Conservation (phyloP, 2,113 vertebrate species). For the Eulemur rufifrons region DNA sequence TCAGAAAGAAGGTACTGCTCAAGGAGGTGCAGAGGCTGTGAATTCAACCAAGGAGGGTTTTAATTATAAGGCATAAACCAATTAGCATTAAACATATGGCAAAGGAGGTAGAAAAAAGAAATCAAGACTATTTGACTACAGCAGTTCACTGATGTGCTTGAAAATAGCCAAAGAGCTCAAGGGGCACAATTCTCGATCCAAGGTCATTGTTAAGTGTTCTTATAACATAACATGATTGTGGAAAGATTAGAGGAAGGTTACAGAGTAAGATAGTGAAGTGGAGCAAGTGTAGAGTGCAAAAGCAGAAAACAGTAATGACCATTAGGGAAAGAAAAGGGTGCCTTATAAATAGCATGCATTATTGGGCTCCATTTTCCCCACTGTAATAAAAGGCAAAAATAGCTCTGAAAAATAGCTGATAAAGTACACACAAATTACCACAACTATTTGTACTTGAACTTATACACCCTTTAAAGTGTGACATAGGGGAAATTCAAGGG, state of each 20-base stretch:
- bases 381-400: neutral
- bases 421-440: neutral
- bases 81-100: neutral
- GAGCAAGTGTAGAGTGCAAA: neutral
- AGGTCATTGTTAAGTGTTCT: neutral
- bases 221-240: neutral
- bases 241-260: neutral
- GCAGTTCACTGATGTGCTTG: neutral
- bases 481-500: neutral
- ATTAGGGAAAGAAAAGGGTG: neutral
- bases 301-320: neutral
- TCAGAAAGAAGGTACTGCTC: neutral
- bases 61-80: slow-evolving; percentile 26
- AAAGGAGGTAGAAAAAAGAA: slow-evolving; percentile 7
- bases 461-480: neutral
- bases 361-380: neutral
- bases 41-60: neutral
- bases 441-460: neutral
- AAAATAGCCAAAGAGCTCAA: neutral
- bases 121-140: neutral
- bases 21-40: neutral
- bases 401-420: slow-evolving; percentile 14
- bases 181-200: neutral
- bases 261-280: neutral
- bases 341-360: neutral